Percentiles rank a stretch among this genome's conserved stretches.
These are phyloP conservation scores for Lagopus leucura DNA, from an alignment of 2,113 vertebrate species.

Conservation along the genomic window DNA sequence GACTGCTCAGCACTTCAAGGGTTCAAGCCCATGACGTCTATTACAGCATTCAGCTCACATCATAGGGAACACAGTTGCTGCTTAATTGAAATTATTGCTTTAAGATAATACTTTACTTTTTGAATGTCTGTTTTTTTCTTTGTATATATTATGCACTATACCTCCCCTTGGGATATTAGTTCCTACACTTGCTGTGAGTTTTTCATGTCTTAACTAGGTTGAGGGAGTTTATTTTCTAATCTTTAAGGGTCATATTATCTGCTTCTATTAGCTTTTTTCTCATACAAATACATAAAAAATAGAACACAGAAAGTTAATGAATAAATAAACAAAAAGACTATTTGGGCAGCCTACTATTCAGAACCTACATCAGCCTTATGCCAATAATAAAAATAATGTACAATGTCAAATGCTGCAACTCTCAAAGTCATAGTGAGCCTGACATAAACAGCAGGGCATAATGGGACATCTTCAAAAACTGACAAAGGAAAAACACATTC, in stretches of 20 bases:
- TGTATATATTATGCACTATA: background rate
- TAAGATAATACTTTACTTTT: slow-evolving; percentile 2
- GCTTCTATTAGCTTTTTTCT: background rate
- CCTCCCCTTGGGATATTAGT: background rate
- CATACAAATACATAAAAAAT: slow-evolving; percentile 19
- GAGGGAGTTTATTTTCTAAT: background rate
- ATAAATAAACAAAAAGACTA: background rate
- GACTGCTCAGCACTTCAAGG: background rate
- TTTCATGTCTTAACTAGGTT: background rate
- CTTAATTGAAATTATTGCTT: background rate
- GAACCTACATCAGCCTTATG: slow-evolving; percentile 13
- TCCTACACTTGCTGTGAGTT: background rate
- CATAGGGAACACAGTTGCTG: background rate
- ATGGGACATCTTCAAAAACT: slow-evolving; percentile 47
- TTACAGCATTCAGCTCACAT: background rate
- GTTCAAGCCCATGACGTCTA: background rate
- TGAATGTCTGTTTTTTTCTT: background rate
- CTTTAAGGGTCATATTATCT: background rate
- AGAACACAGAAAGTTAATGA: slow-evolving; percentile 13
- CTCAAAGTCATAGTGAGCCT: slow-evolving; percentile 21
- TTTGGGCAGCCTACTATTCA: slow-evolving; percentile 6
- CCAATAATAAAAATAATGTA: slow-evolving; percentile 67
- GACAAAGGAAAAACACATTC: slow-evolving; percentile 55
- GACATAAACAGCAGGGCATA: slow-evolving; percentile 36
- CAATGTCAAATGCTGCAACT: slow-evolving; percentile 67